phyloP scores from a whole-genome alignment of 2,113 vertebrate genomes.

The Crotalus helleri region DNA sequence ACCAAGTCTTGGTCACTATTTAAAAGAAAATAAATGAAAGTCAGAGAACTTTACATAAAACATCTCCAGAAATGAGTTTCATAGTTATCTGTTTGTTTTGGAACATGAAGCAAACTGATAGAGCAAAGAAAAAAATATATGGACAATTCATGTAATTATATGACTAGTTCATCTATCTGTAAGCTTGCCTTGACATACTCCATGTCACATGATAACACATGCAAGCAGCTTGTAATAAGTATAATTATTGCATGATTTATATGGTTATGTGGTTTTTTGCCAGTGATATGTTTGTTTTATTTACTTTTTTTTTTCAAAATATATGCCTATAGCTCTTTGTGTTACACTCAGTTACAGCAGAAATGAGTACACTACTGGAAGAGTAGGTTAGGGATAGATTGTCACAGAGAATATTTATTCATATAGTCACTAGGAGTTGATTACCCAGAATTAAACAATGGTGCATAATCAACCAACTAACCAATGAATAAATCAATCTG shows the following conservation, averaged over 20 bases:
- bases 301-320: background rate
- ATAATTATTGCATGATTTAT: background rate
- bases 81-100: background rate
- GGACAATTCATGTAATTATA: background rate
- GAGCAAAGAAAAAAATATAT: background rate
- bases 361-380: background rate
- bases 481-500: background rate
- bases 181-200: background rate
- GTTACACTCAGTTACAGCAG: background rate
- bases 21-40: constrained; percentile 51
- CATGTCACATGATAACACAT: background rate
- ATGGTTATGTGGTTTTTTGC: background rate
- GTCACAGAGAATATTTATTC: background rate
- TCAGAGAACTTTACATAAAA: constrained; percentile 29
- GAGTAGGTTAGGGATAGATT: background rate
- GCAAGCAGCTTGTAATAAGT: background rate
- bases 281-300: background rate
- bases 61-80: constrained; percentile 35
- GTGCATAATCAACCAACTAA: background rate
- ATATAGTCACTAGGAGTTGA: background rate
- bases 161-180: background rate
- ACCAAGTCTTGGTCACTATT: constrained; percentile 65
- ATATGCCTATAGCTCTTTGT: background rate
- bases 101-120: background rate
- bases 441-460: background rate